phyloP scores from a whole-genome alignment of 2,113 vertebrate genomes.

The Suncus etruscus region DNA sequence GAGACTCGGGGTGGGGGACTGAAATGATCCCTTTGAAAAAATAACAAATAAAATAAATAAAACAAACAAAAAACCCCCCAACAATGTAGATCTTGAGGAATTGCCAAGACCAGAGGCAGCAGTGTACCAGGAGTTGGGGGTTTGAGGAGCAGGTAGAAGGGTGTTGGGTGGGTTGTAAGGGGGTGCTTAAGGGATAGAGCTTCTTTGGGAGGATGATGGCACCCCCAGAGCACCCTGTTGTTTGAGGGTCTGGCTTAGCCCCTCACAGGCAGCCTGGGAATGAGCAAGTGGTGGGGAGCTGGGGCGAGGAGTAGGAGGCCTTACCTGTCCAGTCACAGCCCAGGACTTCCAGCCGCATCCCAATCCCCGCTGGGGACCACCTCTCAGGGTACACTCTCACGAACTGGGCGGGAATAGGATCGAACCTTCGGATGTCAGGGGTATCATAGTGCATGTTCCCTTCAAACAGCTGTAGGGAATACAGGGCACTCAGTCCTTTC shows the following conservation, averaged over 20 bases:
- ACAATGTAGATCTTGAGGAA: not conserved
- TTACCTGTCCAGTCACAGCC: slow-evolving; percentile 98
- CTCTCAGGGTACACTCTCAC: slow-evolving; percentile 95
- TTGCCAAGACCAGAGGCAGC: not conserved
- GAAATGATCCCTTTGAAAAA: slow-evolving; percentile 33
- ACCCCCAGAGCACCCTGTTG: too few relatives aligned
- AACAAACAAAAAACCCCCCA: too few relatives aligned
- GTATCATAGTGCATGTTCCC: slow-evolving; percentile 98
- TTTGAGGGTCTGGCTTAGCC: not conserved
- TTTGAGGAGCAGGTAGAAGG: fast-evolving
- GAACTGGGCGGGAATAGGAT: slow-evolving; percentile 94
- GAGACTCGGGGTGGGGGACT: slow-evolving; percentile 53
- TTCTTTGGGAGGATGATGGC: not conserved
- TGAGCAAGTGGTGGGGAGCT: not conserved
- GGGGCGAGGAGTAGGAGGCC: slow-evolving; percentile 7
- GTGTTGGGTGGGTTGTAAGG: fast-evolving
- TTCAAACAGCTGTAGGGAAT: slow-evolving; percentile 92
- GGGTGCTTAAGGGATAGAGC: not conserved
- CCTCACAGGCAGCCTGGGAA: not conserved
- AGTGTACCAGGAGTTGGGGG: fast-evolving
- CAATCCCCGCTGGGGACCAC: slow-evolving; percentile 97
- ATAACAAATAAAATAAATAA: not conserved
- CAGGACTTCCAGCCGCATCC: slow-evolving; percentile 98
- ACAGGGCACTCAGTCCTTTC: slow-evolving; percentile 51
- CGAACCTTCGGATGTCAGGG: slow-evolving; percentile 96